A percentile compares a stretch with the other conserved stretches of the same genome.
Evolutionary conservation across 2,888 invertebrate species (phyloP).

Genomic region (Plusia festucae): DNA sequence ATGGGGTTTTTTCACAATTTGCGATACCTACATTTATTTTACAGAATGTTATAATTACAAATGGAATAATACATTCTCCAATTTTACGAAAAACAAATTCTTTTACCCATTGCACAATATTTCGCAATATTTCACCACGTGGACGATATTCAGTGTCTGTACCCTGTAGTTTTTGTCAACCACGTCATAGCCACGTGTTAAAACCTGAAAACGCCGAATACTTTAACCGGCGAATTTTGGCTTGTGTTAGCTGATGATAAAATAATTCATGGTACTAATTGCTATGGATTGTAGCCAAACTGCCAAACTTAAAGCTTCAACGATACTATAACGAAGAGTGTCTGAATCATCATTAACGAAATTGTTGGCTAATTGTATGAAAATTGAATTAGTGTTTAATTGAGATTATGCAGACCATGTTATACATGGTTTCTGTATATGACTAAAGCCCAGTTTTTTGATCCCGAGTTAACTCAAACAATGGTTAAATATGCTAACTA

Average conservation of each 20-base stretch:
- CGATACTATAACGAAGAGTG: neutral
- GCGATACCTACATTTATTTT: too few relatives aligned
- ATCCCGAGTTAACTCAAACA: too few relatives aligned
- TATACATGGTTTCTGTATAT: neutral
- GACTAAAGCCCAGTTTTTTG: too few relatives aligned
- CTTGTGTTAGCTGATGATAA: neutral
- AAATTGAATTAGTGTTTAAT: neutral
- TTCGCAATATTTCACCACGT: neutral
- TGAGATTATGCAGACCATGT: neutral
- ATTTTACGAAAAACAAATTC: neutral
- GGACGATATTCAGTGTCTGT: neutral
- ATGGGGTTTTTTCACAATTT: too few relatives aligned
- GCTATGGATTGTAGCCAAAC: constrained; percentile 10
- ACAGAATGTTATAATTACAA: too few relatives aligned
- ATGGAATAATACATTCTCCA: too few relatives aligned
- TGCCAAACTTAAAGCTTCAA: constrained; percentile 1
- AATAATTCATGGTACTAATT: constrained; percentile 8
- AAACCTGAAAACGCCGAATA: neutral
- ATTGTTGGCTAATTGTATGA: neutral
- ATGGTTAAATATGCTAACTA: too few relatives aligned
- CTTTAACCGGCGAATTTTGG: neutral
- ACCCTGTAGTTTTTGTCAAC: neutral
- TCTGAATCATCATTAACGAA: constrained; percentile 6
- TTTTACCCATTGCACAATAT: constrained; percentile 2
- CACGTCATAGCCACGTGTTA: neutral